These are phyloP conservation scores for Pungitius pungitius DNA, from an alignment of 2,113 vertebrate genomes.

Conservation along the genomic window DNA sequence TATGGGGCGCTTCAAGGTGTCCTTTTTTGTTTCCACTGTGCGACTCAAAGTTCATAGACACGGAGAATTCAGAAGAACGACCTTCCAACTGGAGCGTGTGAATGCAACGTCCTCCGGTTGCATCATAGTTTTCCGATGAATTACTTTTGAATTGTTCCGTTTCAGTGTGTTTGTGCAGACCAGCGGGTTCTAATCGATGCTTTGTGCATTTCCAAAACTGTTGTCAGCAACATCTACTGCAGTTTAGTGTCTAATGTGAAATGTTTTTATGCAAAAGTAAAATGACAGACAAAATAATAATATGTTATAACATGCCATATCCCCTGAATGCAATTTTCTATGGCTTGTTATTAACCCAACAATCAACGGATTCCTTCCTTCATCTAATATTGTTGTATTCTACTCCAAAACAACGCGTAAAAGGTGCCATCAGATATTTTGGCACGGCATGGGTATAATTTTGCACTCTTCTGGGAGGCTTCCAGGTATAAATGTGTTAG, in stretches of 20 bases:
- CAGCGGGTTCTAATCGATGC: neutral
- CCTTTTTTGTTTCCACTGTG: too few relatives aligned
- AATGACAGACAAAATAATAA: neutral
- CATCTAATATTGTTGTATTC: slow-evolving; percentile 10
- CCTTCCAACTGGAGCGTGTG: neutral
- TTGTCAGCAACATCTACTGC: neutral
- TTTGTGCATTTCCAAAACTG: neutral
- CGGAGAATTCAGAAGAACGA: too few relatives aligned
- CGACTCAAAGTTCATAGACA: too few relatives aligned
- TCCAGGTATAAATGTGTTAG: slow-evolving; percentile 18
- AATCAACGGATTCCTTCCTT: neutral
- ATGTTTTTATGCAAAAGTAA: neutral
- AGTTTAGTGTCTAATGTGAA: neutral
- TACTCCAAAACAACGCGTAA: too few relatives aligned
- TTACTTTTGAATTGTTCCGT: too few relatives aligned
- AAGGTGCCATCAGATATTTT: slow-evolving; percentile 19
- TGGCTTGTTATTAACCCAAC: neutral
- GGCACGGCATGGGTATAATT: slow-evolving; percentile 9
- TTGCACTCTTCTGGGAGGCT: neutral
- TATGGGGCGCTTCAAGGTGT: too few relatives aligned
- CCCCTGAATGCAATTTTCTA: neutral
- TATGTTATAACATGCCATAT: too few relatives aligned
- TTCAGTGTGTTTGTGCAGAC: too few relatives aligned
- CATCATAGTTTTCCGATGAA: too few relatives aligned
- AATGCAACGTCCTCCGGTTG: neutral